Evolutionary conservation across 2,113 vertebrate species (phyloP), one percentile per base, ranked within the genome.

Genomic region (Perca flavescens): DNA sequence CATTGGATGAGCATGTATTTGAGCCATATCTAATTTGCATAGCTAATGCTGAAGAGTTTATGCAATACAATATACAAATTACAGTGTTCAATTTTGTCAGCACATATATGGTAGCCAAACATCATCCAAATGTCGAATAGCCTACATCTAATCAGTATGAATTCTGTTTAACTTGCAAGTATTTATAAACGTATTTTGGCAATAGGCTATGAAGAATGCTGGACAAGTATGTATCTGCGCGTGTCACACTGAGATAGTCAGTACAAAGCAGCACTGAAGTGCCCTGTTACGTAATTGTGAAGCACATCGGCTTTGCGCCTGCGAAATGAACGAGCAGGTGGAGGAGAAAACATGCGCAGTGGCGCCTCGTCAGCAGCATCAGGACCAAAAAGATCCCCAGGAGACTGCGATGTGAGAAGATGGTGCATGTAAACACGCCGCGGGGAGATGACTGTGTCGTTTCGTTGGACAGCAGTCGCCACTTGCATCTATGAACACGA

Each of bases 291-390:
- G 86, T 89, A 93, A 94, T 56, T 58, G 4, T 40, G 25, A 54
- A 73, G 46, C 80, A 58, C 34, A 28, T 21, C 21, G 43, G 69
- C 71, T 80, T 31, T 71, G 85, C 83, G 84, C 86, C 87, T 79
- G 87, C 66, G 74, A 84, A 83, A 40, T 19, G 83, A 65, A 31
- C 40, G 56, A 64, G 84, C 88, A 87, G 84, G 79, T 90, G 89
- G 82, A 82, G 90, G 74, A 36, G 77, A 75, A 74, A 6, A 65
- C 94, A 93, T 95, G 95, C 94, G 94, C 94, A 94, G 70, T 89
- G 0, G 54, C 49, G 47, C 86, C 34, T 69, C 84, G 83, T 54
- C 88, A 77, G 78, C 94, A 93, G 88, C 94, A 95, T 94, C 95
- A 95, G 94, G 92, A 95, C 93, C 94, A 93, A 21, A 83, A 52